Evolutionary conservation across 1,140 invertebrate genomes (phyloP), one percentile per base, ranked within the genome.

Genomic region (Holcopasites calliopsidis): DNA sequence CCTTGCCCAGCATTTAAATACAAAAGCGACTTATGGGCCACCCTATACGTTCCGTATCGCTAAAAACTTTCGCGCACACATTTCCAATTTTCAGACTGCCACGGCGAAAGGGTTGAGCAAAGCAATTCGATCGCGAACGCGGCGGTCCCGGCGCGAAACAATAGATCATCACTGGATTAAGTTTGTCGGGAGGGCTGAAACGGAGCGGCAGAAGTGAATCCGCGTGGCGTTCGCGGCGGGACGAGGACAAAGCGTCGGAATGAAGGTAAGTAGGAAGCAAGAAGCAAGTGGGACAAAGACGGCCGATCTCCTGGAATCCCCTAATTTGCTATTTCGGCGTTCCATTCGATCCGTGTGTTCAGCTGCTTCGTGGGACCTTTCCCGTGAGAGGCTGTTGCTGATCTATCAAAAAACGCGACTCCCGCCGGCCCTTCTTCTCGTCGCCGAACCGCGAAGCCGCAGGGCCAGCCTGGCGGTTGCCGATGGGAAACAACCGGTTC

Each of bases 261-360:
- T 70, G 31, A 58, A 70, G 33, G 61, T 31, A 62, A 62, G 40
- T n/a, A 76, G 54, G 52, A 61, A 44, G 76, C 70, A 70, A 75
- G 28, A 62, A 79, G 76, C 60, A 50, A 38, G 47, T 2, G 23
- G 60, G 62, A 75, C 61, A 61, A 70, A 33, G 82, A 55, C 84
- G 57, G 66, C 74, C 68, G 64, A 86, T 84, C 77, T 82, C 68
- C 65, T 81, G 87, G 89, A 90, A 90, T 90, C 85, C 89, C 85
- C 89, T 90, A 90, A 90, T 90, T 90, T 90, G 88, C 89, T 90
- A 90, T 89, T 89, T 90, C 88, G 83, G 85, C 89, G 89, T 90
- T 90, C 89, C 85, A 64, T 54, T 81, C 83, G 82, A 86, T 84
- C 85, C 62, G 50, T 66, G 40, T 55, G 71, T 31, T 52, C 50